Evolutionary conservation across 92 coral and sea anemone genomes (phyloP).

Genomic region (Epizoanthus stellaris): DNA sequence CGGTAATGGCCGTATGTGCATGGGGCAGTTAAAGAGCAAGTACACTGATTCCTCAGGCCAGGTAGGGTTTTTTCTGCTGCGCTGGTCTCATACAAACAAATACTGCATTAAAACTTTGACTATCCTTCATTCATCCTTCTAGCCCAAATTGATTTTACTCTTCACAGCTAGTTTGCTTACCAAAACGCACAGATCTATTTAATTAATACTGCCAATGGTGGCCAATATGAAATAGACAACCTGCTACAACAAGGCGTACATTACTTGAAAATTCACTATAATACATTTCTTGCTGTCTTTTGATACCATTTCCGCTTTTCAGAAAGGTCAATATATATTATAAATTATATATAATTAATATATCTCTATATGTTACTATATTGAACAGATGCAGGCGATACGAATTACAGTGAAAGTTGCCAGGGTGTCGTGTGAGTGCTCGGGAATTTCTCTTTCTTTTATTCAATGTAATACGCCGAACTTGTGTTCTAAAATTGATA

Average conservation of each 20-base stretch:
- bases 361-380: conserved; percentile 1
- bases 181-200: background rate
- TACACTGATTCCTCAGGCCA: background rate
- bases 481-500: background rate
- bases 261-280: background rate
- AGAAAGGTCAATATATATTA: conserved; percentile 11
- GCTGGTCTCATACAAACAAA: too few species aligned
- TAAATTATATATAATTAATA: too few species aligned
- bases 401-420: background rate
- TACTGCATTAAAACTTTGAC: too few species aligned
- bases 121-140: too few species aligned
- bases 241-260: background rate
- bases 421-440: background rate
- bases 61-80: too few species aligned
- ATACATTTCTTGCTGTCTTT: conserved; percentile 1
- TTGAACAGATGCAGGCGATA: conserved; percentile 18
- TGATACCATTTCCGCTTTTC: conserved; percentile 29
- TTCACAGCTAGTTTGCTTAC: background rate
- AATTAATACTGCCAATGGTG: background rate
- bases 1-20: too few species aligned
- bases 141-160: too few species aligned
- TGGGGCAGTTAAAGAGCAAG: background rate
- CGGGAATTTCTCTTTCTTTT: background rate
- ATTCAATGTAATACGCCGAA: background rate
- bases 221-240: background rate